Base-by-base conservation (phyloP, 2,888 invertebrate species). In the Venustoraphidia nigricollis region DNA sequence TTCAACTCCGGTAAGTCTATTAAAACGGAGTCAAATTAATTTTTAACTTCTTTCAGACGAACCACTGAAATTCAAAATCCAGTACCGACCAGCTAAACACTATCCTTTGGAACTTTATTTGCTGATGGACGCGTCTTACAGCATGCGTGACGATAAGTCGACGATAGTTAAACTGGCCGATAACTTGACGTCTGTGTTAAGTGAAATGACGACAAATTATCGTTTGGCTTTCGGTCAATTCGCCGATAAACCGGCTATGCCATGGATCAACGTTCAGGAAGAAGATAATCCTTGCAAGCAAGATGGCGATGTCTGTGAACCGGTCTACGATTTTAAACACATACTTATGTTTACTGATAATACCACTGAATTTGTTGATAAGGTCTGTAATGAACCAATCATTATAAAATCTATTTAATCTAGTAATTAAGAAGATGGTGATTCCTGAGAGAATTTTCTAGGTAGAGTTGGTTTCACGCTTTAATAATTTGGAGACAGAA, bases 31-130 rank as follows among this genome's bases (percentile, higher is more conserved):
- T 2, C 17, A 17, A 17, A 17, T 17, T 17, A 17, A 8, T 39
- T 42, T n/a, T 13, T 46, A 51, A 49, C 36, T 53, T 41, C 50
- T 68, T 67, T 38, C 60, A 79, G 79, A 73, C 14, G 72, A 77
- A 55, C 73, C 77, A 1, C 68, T 73, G 56, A 75, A 70, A 53
- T 64, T 85, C 41, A 69, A 73, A 53, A 72, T 86, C 53, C 67
- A 72, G n/a, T 86, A 81, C 59, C 72, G 82, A 46, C 81, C 87
- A 45, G 88, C 90, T 9, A 79, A 80, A 63, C 87, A 94, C 63
- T 90, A 91, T 60, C 83, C 83, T 8, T 72, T 94, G 40, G 93
- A 93, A 62, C 69, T 93, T 40, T 94, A 93, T 66, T 90, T 88
- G 59, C 69, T 94, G 55, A 91, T 93, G 86, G 93, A 93, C 63